A percentile compares a stretch with the other conserved stretches of the same genome.
phyloP scores from a whole-genome alignment of 1,140 invertebrate species.

The Philotrypesis tridentata region DNA sequence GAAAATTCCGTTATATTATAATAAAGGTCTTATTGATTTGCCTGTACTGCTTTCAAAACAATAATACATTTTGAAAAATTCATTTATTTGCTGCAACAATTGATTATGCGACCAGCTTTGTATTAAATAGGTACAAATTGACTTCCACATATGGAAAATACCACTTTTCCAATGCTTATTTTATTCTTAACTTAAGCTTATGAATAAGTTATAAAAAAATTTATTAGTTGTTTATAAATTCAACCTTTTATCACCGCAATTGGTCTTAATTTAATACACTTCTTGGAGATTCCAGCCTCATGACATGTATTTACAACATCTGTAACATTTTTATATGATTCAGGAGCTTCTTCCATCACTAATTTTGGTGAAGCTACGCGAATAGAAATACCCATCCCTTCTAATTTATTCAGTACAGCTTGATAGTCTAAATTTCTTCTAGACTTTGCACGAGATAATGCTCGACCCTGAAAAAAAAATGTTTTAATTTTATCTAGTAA shows the following conservation, averaged over 20 bases:
- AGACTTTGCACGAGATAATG: constrained; percentile 97
- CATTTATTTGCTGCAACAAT: not conserved
- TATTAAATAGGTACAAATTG: constrained; percentile 6
- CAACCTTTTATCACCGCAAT: constrained; percentile 99
- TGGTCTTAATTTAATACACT: constrained; percentile 96
- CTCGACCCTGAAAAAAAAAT: constrained; percentile 88
- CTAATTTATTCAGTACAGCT: constrained; percentile 90
- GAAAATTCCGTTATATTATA: constrained; percentile 18
- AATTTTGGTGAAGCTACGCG: constrained; percentile 98
- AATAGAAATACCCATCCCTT: constrained; percentile 96
- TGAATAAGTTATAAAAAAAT: not conserved
- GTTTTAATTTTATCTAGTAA: too few species aligned
- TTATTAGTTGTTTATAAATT: constrained; percentile 54
- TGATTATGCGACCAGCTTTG: not conserved
- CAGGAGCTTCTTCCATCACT: constrained; percentile 99
- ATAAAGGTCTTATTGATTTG: not conserved
- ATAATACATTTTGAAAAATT: not conserved
- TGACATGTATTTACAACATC: constrained; percentile 99
- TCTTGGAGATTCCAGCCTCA: constrained; percentile 96
- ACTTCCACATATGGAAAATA: constrained; percentile 4
- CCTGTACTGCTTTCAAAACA: not conserved
- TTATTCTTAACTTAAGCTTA: not conserved
- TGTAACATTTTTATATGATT: constrained; percentile 99
- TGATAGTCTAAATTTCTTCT: constrained; percentile 95
- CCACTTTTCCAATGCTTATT: not conserved